Evolutionary conservation across 2,797 vertebrate genomes (phyloP), one percentile per base, ranked within the genome.

Genomic region (Gymnoscopelus braueri): DNA sequence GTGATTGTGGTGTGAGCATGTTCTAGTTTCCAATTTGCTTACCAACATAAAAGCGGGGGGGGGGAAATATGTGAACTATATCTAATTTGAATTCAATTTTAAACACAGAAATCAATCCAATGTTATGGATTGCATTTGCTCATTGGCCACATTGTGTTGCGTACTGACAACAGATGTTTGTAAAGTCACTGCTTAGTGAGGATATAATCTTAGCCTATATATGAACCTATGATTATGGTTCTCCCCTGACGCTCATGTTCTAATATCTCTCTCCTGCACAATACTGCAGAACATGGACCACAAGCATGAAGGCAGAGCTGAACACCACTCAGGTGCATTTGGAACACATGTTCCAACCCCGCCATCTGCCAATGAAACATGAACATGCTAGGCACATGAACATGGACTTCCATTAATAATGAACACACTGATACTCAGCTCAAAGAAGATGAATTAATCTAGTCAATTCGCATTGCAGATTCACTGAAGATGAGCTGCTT

Each of bases 61-160:
- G 23, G 67, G 32, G 10, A 13, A 81, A 75, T 68, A 62, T 9
- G 78, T 56, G 52, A 74, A 72, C 69, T 56, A 79, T 51, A 67
- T 35, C 65, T 68, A 74, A 82, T 82, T 69, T 73, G 61, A 77
- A 84, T 83, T 56, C 39, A 48, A 62, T 66, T 67, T 67, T 51
- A 32, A 80, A 78, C 60, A 79, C 80, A 81, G 62, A 74, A 86
- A 87, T 84, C 65, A 85, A 81, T 80, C 69, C 81, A 83, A 88
- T 89, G 69, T 78, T 39, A n/a, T 56, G 67, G 65, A 86, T 84
- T 85, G 73, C 67, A 67, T 77, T 73, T 60, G 48, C 13, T 81
- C 56, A 75, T 77, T 86, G 74, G 60, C 29, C 81, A 61, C 72
- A 63, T 52, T 58, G 80, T 66, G 67, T 29, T 29, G 67, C 57